Conservation (phyloP, 1,140 invertebrate genomes). For the Theocolax elegans region DNA sequence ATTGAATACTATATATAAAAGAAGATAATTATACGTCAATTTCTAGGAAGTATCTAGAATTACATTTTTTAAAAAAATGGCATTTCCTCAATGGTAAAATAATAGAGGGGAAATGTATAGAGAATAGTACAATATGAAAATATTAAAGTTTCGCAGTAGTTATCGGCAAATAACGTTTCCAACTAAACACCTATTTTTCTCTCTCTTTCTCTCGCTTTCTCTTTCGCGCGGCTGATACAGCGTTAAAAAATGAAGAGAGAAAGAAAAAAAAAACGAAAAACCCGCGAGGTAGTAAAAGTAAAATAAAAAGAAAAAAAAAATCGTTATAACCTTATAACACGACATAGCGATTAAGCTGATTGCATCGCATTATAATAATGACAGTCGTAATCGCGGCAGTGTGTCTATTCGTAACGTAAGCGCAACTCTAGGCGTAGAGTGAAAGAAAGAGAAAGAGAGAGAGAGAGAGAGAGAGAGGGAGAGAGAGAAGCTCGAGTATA, state of each 20-base stretch:
- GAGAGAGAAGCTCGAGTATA: slow-evolving; percentile 21
- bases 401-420: slow-evolving; percentile 19
- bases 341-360: slow-evolving; percentile 26
- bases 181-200: slow-evolving; percentile 29
- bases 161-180: slow-evolving; percentile 15
- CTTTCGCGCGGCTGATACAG: neutral
- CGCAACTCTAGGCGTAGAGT: no score
- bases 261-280: no score
- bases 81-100: no score
- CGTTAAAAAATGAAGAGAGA: no score
- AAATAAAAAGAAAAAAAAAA: slow-evolving; percentile 32
- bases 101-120: no score
- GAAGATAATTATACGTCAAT: no score
- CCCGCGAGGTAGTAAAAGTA: neutral
- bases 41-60: no score
- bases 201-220: no score
- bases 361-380: slow-evolving; percentile 40
- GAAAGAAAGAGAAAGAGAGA: neutral
- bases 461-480: neutral
- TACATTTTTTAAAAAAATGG: no score
- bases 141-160: no score
- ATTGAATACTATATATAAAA: no score
- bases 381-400: slow-evolving; percentile 27
- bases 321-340: slow-evolving; percentile 26
- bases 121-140: no score